A percentile compares a stretch with the other conserved stretches of the same genome.
Evolutionary conservation across 2,797 vertebrate genomes (phyloP).

Genomic region (Rhincodon typus): DNA sequence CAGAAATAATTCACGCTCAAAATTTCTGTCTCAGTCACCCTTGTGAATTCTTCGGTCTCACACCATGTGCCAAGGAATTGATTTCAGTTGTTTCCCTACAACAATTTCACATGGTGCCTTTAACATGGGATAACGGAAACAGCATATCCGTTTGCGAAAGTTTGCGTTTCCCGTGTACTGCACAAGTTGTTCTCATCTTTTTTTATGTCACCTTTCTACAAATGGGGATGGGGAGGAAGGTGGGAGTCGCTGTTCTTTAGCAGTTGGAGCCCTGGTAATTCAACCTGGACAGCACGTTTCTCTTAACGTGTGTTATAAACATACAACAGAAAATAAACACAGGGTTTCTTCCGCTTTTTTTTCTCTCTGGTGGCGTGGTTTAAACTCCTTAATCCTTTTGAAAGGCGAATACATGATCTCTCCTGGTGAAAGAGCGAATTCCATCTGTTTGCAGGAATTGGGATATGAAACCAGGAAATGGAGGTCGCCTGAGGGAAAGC

Average conservation of each 20-base stretch:
- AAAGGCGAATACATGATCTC: too few species aligned
- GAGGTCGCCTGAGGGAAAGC: neutral
- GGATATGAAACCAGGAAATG: neutral
- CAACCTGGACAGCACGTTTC: neutral
- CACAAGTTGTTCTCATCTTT: neutral
- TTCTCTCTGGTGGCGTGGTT: neutral
- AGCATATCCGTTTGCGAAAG: neutral
- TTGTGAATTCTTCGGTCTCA: neutral
- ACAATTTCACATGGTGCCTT: neutral
- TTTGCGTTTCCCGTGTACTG: neutral
- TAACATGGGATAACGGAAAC: neutral
- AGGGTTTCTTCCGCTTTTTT: neutral
- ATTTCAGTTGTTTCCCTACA: neutral
- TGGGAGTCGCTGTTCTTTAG: neutral
- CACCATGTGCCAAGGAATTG: neutral
- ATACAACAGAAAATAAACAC: neutral
- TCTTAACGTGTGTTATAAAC: too few species aligned
- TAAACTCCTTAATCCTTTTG: neutral
- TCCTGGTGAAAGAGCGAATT: neutral
- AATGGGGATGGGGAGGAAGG: too few species aligned
- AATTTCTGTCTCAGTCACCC: neutral
- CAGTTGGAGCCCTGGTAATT: neutral
- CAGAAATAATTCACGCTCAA: neutral
- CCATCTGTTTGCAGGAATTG: neutral
- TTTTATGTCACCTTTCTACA: too few species aligned